Base-by-base conservation (phyloP, 2,888 invertebrate species). In the Balanococcus diminutus region DNA sequence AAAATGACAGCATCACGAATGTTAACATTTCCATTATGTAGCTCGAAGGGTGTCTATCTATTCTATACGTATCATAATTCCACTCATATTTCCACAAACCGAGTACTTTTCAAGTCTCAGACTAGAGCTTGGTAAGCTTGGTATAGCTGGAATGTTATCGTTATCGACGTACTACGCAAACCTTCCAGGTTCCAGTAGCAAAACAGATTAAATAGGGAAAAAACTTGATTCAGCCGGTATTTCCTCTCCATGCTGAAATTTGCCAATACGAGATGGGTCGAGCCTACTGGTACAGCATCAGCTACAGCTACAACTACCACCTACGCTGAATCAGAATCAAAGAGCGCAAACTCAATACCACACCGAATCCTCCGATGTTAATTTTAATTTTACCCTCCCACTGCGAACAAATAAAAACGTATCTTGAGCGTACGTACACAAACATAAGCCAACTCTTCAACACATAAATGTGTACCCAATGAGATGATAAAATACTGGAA, bases 351-450 rank as follows among this genome's bases (percentile, higher is more conserved):
- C 75, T 31, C 75, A 31, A 32, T 32, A 75, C n/a, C 75, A 36
- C 32, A 75, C 75, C 75, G 32, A 28, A 28, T 22, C 32, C 75
- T 51, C 8, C 51, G n/a, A 51, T 75, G 75, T 75, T 75, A 75
- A 75, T 75, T 75, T 75, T 75, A 75, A 75, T 75, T 75, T 75
- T 75, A 75, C 75, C 32, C n/a, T n/a, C 75, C 75, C 32, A 75
- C 75, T 75, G 75, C 32, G 75, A 75, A 75, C 75, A 36, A 75
- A 75, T 67, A 25, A 67, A n/a, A 28, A 11, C 61, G 61, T 67
- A 67, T 67, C 61, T 67, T 14, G 61, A 51, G 19, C 19, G 19
- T 51, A 36, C 8, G 19, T 51, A 19, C 19, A 19, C 51, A 19
- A 51, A 51, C 51, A 51, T 11, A 25, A 67, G 61, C 61, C 14